phyloP scores from a whole-genome alignment of 1,140 invertebrate species.

The Drosophila teissieri region DNA sequence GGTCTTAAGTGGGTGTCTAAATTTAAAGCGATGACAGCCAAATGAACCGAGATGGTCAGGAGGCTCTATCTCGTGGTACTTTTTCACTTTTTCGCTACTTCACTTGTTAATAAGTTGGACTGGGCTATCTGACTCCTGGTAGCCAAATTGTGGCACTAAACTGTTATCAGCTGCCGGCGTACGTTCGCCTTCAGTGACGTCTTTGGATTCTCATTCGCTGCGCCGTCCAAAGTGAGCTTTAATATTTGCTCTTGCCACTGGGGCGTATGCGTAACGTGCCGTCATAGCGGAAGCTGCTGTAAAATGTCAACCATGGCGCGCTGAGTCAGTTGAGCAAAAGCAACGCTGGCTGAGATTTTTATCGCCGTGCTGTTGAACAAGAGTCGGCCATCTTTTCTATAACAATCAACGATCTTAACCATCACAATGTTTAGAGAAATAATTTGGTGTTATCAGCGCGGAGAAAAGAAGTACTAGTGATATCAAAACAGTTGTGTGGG shows the following conservation, averaged over 20 bases:
- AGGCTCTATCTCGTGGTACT: constrained; percentile 24
- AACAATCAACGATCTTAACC: constrained; percentile 48
- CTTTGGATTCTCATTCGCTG: constrained; percentile 56
- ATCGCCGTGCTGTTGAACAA: constrained; percentile 34
- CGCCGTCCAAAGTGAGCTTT: constrained; percentile 27
- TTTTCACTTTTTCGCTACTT: constrained; percentile 15
- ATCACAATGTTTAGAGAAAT: constrained; percentile 46
- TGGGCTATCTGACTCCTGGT: constrained; percentile 5
- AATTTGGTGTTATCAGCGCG: constrained; percentile 42
- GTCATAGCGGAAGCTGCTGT: constrained; percentile 49
- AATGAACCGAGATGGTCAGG: constrained; percentile 39
- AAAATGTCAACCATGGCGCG: constrained; percentile 48
- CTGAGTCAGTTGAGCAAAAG: constrained; percentile 46
- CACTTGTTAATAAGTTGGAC: constrained; percentile 13
- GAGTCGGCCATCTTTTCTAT: constrained; percentile 32
- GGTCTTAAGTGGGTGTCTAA: constrained; percentile 54
- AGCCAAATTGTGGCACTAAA: constrained; percentile 48
- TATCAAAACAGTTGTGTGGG: not conserved
- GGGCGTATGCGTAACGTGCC: constrained; percentile 60
- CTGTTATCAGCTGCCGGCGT: constrained; percentile 56
- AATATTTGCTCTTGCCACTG: constrained; percentile 56
- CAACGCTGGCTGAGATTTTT: constrained; percentile 14
- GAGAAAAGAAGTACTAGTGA: not conserved
- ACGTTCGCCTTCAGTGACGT: constrained; percentile 63
- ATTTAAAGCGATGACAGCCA: constrained; percentile 60